Evolutionary conservation across 2,888 invertebrate species (phyloP), one percentile per base, ranked within the genome.

Genomic region (Cryptocheilus praepositus): DNA sequence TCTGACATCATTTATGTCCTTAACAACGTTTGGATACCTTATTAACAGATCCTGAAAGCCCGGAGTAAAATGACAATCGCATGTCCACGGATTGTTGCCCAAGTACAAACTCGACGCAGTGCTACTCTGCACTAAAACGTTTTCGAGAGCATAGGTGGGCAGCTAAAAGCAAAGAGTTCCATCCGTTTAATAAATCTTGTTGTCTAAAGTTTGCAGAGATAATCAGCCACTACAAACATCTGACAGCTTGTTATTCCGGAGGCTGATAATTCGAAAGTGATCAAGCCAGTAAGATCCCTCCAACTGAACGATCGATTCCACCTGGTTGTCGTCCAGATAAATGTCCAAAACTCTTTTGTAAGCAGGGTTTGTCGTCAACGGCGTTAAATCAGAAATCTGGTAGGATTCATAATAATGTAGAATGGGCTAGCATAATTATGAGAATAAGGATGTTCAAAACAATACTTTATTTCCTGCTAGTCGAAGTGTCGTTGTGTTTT

Each of bases 251-350:
- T 96, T 96, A 51, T 93, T 93, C 52, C 92, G 91, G 43, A 96
- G 90, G 81, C 94, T 95, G n/a, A 96, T 89, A 2, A 95, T 92
- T 59, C 95, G 91, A 84, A 96, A 96, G 60, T 93, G 92, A 36
- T 92, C 91, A 74, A 96, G 91, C 95, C 95, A 96, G 80, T 93
- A 92, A 0, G 95, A 92, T 18, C 94, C 94, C 83, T 96, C 96
- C 63, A 96, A 87, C 74, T 91, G 89, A 51, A 93, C 92, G 51
- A 94, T 91, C 53, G 91, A 91, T 11, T 92, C 90, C 59, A 96
- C 92, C 55, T 90, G 90, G 86, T 96, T 96, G 83, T 94, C 92
- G 82, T 95, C 95, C 82, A 96, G 85, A 84, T 94, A 94, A 25
- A 96, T 89, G 83, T 96, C 95, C 49, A 92, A 90, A 0, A 96